Conservation (phyloP, 2,113 vertebrate species). For the Cepphus grylle region DNA sequence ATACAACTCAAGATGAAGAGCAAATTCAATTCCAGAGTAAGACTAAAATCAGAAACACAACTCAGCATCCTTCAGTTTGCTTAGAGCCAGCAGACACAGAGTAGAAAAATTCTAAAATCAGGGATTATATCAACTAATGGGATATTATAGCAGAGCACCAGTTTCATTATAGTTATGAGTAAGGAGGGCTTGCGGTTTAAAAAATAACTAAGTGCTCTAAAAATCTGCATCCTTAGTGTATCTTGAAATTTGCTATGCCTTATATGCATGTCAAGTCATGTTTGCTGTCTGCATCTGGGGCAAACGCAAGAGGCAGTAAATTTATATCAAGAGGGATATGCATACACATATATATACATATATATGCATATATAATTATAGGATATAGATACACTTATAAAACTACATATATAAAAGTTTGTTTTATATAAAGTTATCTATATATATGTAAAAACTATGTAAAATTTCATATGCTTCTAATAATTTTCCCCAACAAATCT, state of each 20-base stretch:
- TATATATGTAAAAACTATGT: background rate
- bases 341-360: background rate
- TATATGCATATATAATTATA: background rate
- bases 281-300: background rate
- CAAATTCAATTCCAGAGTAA: constrained; percentile 41
- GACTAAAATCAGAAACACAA: constrained; percentile 13
- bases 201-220: background rate
- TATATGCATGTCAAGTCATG: background rate
- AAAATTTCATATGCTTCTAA: background rate
- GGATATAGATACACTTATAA: background rate
- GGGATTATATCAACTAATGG: background rate
- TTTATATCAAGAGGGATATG: background rate
- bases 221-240: background rate
- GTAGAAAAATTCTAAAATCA: constrained; percentile 4
- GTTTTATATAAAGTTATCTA: background rate
- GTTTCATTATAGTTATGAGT: background rate
- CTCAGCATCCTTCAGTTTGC: constrained; percentile 9
- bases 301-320: background rate
- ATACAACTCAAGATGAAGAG: constrained; percentile 1
- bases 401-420: background rate
- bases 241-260: background rate
- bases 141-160: background rate
- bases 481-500: background rate
- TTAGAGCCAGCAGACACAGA: background rate
- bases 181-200: background rate